phyloP scores from a whole-genome alignment of 53 echinoderm and acorn worm species.

The Crossaster papposus region DNA sequence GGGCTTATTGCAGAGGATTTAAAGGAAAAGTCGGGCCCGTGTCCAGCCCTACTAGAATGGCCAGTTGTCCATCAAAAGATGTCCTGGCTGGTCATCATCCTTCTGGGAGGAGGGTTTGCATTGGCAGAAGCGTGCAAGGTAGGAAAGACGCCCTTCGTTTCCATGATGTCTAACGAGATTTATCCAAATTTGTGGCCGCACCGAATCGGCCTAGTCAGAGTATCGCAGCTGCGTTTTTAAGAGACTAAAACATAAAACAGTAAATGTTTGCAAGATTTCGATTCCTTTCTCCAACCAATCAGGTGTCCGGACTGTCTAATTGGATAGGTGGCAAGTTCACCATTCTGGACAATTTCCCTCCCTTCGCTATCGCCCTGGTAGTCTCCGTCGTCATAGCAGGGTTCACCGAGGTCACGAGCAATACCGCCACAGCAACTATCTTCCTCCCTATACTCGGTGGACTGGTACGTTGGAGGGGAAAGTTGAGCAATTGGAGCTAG shows the following conservation, averaged over 20 bases:
- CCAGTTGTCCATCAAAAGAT: conserved; percentile 78
- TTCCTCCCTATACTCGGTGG: conserved; percentile 91
- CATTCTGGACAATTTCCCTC: conserved; percentile 64
- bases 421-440: conserved; percentile 95
- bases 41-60: conserved; percentile 82
- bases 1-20: conserved; percentile 2
- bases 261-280: neutral
- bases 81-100: conserved; percentile 82
- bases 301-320: conserved; percentile 91
- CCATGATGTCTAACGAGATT: too few species aligned
- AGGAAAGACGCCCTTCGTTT: too few species aligned
- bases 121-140: conserved; percentile 96
- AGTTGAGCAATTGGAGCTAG: neutral
- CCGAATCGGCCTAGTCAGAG: too few species aligned
- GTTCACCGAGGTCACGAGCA: conserved; percentile 95
- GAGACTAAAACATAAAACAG: too few species aligned
- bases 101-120: conserved; percentile 94
- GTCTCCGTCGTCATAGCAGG: conserved; percentile 79
- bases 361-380: conserved; percentile 69
- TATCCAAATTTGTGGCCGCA: too few species aligned
- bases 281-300: neutral
- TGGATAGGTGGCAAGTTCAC: conserved; percentile 84
- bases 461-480: conserved; percentile 67
- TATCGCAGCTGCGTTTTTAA: too few species aligned
- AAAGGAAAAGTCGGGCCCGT: conserved; percentile 24